Percentiles rank a stretch among this genome's conserved stretches.
Evolutionary conservation across 2,797 vertebrate genomes (phyloP).

Genomic region (Acestrorhynchus altus): DNA sequence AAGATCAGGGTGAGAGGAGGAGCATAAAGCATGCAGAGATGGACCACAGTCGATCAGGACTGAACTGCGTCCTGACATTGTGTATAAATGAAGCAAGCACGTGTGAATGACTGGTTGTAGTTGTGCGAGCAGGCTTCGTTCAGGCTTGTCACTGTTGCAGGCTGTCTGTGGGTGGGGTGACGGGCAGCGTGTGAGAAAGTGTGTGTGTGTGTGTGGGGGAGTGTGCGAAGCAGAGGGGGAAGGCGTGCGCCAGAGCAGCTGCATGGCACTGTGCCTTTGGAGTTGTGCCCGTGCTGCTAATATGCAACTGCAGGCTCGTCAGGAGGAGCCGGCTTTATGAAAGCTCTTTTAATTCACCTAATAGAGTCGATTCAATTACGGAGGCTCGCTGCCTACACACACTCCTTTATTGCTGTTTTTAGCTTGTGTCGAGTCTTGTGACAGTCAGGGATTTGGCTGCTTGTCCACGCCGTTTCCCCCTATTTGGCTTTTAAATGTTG

Average conservation of each 20-base stretch:
- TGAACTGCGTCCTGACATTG: neutral
- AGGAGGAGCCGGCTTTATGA: constrained; percentile 65
- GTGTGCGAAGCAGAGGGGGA: constrained; percentile 9
- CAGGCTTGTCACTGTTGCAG: constrained; percentile 42
- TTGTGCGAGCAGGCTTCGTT: constrained; percentile 47
- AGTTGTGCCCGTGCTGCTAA: constrained; percentile 67
- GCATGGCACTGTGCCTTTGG: constrained; percentile 74
- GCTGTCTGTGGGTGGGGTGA: constrained; percentile 46
- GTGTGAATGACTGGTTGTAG: neutral
- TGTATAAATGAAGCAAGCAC: neutral
- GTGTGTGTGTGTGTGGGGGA: constrained; percentile 18
- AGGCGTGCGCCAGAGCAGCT: constrained; percentile 72
- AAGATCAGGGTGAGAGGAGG: no score
- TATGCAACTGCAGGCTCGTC: constrained; percentile 67
- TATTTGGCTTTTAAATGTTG: constrained; percentile 6
- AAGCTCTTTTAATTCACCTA: constrained; percentile 57
- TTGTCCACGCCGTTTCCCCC: neutral
- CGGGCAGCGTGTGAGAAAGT: neutral
- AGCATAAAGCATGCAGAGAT: no score
- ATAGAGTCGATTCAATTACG: constrained; percentile 49
- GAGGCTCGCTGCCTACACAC: neutral
- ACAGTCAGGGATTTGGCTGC: constrained; percentile 34
- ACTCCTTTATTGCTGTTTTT: constrained; percentile 38
- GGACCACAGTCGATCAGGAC: no score
- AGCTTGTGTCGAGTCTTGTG: constrained; percentile 14